These are phyloP conservation scores for Patella depressa DNA, from an alignment of 2,888 invertebrate genomes.

Conservation along the genomic window DNA sequence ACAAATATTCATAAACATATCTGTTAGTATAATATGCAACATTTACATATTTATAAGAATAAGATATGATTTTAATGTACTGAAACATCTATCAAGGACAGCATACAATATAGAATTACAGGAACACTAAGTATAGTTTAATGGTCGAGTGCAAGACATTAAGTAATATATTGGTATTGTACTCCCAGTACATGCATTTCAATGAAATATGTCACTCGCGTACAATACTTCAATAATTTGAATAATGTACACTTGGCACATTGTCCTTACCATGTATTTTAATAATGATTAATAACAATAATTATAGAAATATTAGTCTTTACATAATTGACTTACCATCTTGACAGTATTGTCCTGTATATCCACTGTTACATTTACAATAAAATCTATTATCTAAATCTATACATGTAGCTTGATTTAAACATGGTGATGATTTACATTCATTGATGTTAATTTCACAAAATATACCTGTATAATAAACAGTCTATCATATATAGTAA, in stretches of 20 bases:
- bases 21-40: too few species aligned
- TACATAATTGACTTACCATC: neutral
- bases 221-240: too few species aligned
- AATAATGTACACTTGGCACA: too few species aligned
- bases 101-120: neutral
- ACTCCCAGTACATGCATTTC: too few species aligned
- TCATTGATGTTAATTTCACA: conserved; percentile 34
- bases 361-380: conserved; percentile 33
- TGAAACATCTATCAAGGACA: conserved; percentile 14
- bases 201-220: too few species aligned
- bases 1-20: too few species aligned
- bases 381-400: conserved; percentile 21
- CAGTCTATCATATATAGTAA: neutral
- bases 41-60: conserved; percentile 3
- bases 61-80: conserved; percentile 15
- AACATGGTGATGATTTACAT: conserved; percentile 33
- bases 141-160: too few species aligned
- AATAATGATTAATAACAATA: too few species aligned
- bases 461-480: conserved; percentile 19
- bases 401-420: conserved; percentile 31
- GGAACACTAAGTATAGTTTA: too few species aligned
- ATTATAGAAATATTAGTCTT: neutral
- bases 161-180: too few species aligned
- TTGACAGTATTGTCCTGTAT: conserved; percentile 21
- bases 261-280: too few species aligned